phyloP scores from a whole-genome alignment of 2,113 vertebrate species.

The Neotragus moschatus region DNA sequence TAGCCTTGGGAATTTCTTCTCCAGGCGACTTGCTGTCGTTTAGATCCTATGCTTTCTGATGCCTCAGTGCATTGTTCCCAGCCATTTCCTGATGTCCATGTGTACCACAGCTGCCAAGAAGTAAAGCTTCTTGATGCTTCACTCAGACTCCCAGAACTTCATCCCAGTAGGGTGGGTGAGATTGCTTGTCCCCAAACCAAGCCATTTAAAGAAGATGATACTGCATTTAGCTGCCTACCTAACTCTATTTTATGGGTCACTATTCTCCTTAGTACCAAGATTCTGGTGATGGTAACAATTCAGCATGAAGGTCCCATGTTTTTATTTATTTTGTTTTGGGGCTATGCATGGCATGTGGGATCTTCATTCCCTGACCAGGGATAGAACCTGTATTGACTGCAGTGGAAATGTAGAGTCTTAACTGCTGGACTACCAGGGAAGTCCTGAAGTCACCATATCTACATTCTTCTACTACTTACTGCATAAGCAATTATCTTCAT shows the following conservation, averaged over 20 bases:
- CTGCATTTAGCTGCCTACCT: no score
- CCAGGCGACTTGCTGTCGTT: neutral
- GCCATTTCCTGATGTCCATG: neutral
- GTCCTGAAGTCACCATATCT: neutral
- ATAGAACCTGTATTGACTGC: neutral
- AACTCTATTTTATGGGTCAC: neutral
- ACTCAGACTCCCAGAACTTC: neutral
- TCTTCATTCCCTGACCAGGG: neutral
- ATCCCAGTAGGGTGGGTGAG: neutral
- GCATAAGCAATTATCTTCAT: neutral
- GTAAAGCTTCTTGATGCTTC: rapidly evolving
- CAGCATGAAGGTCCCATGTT: neutral
- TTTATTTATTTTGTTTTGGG: neutral
- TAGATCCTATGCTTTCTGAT: neutral
- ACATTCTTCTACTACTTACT: neutral
- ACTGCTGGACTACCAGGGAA: neutral
- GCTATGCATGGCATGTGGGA: neutral
- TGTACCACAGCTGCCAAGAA: neutral
- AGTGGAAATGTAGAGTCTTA: neutral
- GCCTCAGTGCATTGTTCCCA: neutral
- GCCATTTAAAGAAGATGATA: neutral
- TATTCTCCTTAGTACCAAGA: neutral
- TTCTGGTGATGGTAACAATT: neutral
- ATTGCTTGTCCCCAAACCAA: neutral
- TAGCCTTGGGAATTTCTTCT: neutral